These are phyloP conservation scores for Saguinus oedipus DNA, from an alignment of 2,797 vertebrate species.

Conservation along the genomic window DNA sequence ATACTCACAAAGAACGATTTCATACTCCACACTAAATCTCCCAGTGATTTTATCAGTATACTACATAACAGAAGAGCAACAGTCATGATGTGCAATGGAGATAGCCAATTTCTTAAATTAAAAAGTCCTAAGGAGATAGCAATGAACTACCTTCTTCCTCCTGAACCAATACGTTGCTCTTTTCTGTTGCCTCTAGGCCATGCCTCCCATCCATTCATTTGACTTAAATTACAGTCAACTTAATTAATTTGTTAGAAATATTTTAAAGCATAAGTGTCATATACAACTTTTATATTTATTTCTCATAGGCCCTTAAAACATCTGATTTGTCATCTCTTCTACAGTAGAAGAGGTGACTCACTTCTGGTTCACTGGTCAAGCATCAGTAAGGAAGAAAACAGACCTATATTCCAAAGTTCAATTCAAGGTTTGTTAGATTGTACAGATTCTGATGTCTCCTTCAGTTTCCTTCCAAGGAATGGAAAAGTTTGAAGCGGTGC, in stretches of 20 bases:
- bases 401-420: not conserved
- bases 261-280: not conserved
- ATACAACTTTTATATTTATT: not conserved
- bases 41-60: not conserved
- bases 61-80: not conserved
- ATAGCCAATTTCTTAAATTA: constrained; percentile 8
- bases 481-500: constrained; percentile 38
- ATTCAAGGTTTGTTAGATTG: not conserved
- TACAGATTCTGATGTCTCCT: constrained; percentile 29
- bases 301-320: not conserved
- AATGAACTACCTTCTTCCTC: not conserved
- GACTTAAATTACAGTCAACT: not conserved
- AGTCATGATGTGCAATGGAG: not conserved
- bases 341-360: not conserved
- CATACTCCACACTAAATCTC: not conserved
- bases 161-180: not conserved
- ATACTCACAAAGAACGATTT: not conserved
- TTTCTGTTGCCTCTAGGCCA: not conserved
- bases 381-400: not conserved
- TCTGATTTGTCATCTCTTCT: not conserved
- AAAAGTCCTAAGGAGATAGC: not conserved
- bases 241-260: constrained; percentile 20
- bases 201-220: not conserved
- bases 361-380: not conserved
- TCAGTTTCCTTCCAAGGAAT: constrained; percentile 51